Base-by-base conservation (phyloP, 2,888 invertebrate genomes). In the Agrochola lychnidis region DNA sequence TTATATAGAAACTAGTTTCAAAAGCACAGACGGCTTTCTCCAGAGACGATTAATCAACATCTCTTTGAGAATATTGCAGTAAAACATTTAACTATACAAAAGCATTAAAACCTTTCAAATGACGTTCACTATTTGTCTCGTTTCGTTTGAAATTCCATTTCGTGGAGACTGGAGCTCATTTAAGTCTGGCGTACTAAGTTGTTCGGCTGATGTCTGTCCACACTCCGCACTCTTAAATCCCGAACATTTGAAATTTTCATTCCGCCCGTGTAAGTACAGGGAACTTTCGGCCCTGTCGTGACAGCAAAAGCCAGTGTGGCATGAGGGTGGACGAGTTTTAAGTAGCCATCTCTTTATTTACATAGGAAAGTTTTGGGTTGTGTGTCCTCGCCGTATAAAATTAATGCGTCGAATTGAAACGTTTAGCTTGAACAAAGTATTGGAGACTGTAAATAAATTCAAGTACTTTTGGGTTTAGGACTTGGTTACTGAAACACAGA, bases 221-320 rank as follows among this genome's bases (percentile, higher is more conserved):
- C 88, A 89, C 83, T 67, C 78, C 63, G 78, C 63, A 83, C 79
- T 89, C 86, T 88, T 88, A 87, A 90, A 92, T 90, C 87, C 90
- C 75, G 85, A 82, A 89, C 89, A 89, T 91, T 91, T 89, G 83
- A 89, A 91, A 91, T 90, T 88, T 91, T 88, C 90, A 90, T 90
- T 91, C 87, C 87, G 77, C 66, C 72, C 77, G 79, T 82, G 84
- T 84, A 88, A 89, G 76, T 74, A 76, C 87, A 84, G 78, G 74
- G 73, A 88, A 92, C 90, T 89, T 92, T 91, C 57, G 66, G 78
- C 86, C 74, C 40, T 80, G 76, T 80, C 84, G 82, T 86, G 89
- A 88, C 89, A 87, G 85, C 76, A 81, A 88, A 90, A 89, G 88
- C 88, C 86, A 83, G 82, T 84, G 86, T 82, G 87, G 78, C 86